These are phyloP conservation scores for Pseudococcus viburni DNA, from an alignment of 2,888 invertebrate species.

Conservation along the genomic window DNA sequence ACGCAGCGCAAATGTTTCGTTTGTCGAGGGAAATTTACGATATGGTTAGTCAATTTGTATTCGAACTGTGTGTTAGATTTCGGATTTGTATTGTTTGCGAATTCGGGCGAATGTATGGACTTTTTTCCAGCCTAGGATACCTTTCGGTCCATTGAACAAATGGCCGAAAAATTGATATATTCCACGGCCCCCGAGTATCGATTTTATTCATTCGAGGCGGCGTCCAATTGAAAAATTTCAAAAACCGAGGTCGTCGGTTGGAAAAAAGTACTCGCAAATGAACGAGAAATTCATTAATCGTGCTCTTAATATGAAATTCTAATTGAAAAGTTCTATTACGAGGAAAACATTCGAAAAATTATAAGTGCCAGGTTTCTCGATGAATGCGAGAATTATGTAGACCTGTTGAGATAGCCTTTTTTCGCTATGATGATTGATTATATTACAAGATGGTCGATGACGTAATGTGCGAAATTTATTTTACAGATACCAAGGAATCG, in stretches of 20 bases:
- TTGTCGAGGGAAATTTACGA: conserved; percentile 16
- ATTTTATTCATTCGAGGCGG: background rate
- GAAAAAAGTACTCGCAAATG: background rate
- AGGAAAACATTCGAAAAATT: background rate
- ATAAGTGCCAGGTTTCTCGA: background rate
- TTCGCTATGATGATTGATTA: background rate
- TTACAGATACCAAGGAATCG: background rate
- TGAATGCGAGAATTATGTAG: background rate
- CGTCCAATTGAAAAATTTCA: background rate
- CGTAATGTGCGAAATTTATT: background rate
- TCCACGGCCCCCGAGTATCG: background rate
- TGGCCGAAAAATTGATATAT: background rate
- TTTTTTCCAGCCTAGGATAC: no score
- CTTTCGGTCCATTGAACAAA: background rate
- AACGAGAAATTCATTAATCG: background rate
- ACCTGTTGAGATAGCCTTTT: conserved; percentile 21
- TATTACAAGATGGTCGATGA: background rate
- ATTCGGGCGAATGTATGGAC: background rate
- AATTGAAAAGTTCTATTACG: background rate
- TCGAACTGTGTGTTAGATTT: background rate
- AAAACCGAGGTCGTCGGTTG: no score
- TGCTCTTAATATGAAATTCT: background rate
- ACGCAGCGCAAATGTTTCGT: background rate
- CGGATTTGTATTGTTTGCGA: background rate
- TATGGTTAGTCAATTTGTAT: conserved; percentile 11